phyloP scores from a whole-genome alignment of 1,140 invertebrate species.

The Brachionus manjavacas region DNA sequence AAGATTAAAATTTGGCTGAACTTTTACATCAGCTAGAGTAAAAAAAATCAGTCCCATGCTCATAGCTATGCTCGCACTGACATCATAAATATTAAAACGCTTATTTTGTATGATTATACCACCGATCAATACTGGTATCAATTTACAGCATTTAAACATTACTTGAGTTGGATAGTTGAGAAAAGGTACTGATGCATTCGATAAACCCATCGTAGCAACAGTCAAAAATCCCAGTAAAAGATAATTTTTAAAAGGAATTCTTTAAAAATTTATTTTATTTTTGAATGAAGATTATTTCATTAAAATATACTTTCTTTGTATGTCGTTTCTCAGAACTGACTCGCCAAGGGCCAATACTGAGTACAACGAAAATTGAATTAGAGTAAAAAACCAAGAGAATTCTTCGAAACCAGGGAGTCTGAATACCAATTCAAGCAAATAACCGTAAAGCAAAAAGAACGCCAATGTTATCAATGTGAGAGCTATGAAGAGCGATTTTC shows the following conservation, averaged over 20 bases:
- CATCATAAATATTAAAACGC: conserved; percentile 74
- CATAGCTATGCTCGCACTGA: conserved; percentile 77
- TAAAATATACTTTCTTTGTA: conserved; percentile 64
- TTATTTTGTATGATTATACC: conserved; percentile 83
- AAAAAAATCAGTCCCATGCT: conserved; percentile 84
- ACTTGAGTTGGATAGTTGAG: conserved; percentile 77
- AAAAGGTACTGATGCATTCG: conserved; percentile 87
- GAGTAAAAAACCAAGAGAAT: conserved; percentile 84
- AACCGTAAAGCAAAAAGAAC: conserved; percentile 17
- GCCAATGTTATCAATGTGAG: conserved; percentile 6
- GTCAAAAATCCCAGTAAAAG: conserved; percentile 1
- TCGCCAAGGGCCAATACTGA: conserved; percentile 74
- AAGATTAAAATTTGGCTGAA: conserved; percentile 79
- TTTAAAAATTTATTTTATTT: neutral
- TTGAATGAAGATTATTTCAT: neutral
- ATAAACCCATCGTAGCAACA: conserved; percentile 78
- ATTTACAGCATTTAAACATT: conserved; percentile 74
- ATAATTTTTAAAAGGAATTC: conserved; percentile 11
- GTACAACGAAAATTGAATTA: conserved; percentile 84
- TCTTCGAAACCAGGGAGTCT: conserved; percentile 77
- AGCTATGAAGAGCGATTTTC: neutral
- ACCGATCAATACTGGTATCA: conserved; percentile 87
- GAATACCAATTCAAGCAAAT: conserved; percentile 76
- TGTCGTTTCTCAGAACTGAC: conserved; percentile 64
- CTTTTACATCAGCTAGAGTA: conserved; percentile 80